Base-by-base conservation (phyloP, 2,797 vertebrate genomes). In the Lophius americanus region DNA sequence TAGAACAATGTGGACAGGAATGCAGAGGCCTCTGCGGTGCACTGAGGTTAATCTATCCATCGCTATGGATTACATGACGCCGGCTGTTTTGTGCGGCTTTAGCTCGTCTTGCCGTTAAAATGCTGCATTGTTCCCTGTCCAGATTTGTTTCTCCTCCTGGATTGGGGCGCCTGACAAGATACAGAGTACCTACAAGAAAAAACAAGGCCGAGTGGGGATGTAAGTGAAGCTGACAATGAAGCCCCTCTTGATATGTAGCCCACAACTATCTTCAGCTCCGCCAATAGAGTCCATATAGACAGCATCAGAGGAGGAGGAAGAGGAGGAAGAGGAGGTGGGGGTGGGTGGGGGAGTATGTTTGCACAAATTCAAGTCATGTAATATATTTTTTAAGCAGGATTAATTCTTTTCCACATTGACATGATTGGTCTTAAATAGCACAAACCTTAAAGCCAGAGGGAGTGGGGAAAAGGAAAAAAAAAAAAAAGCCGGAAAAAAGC, bases 371-470 rank as follows among this genome's bases (percentile, higher is more conserved):
- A 49, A 79, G 84, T 90, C 84, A 78, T 90, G 88, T 83, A 85
- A 87, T 82, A 88, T 88, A 79, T 90, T 88, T 49, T 86, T 88
- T 89, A 89, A 88, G 88, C 83, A 79, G 90, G 90, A 91, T 92
- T 90, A 91, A 88, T 89, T 81, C 83, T 74, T 87, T 71, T 89
- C 81, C 77, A 81, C 86, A 57, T 83, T 91, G 90, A 92, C 89
- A 84, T 91, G 90, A 92, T 92, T 89, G 89, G 87, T 88, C 88
- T 85, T 92, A 92, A 92, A 91, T 90, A 92, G 90, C 88, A 39
- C 82, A 81, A 90, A 86, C 88, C 89, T 87, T 89, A 88, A 88
- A 88, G 87, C 90, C 85, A 78, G 79, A 87, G 85, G 85, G 84
- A 81, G 46, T 4, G 50, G 11, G 50, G 50, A 32, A 9, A 3